These are phyloP conservation scores for Papilio machaon DNA, from an alignment of 1,140 invertebrate genomes.

Conservation along the genomic window DNA sequence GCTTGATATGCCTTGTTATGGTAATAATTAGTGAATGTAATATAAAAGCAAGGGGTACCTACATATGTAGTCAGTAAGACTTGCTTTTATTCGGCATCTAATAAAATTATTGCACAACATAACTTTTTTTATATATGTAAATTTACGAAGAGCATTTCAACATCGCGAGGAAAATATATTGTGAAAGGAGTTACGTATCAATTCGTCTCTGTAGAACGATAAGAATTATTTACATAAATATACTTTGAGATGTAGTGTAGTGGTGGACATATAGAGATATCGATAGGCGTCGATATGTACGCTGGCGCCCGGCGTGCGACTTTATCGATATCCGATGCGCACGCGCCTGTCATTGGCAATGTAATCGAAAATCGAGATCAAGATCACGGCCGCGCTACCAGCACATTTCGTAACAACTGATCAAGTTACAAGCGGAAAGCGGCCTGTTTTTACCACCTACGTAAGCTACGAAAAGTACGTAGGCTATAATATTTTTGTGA, in stretches of 20 bases:
- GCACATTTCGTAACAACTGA: constrained; percentile 43
- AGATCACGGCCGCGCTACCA: constrained; percentile 59
- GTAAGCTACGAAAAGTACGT: neutral
- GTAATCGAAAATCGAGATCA: constrained; percentile 66
- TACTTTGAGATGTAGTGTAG: neutral
- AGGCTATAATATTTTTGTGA: too few relatives aligned
- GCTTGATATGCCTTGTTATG: neutral
- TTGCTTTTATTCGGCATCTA: neutral
- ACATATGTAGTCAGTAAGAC: neutral
- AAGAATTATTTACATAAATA: constrained; percentile 7
- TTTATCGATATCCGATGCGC: constrained; percentile 50
- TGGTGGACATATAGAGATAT: neutral
- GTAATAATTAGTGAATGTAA: neutral
- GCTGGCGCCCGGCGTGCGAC: constrained; percentile 20
- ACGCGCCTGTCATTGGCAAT: constrained; percentile 60
- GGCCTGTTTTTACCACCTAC: neutral
- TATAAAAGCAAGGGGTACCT: neutral
- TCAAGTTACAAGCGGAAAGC: constrained; percentile 41
- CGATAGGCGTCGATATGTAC: neutral
- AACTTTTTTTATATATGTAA: neutral
- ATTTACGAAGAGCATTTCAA: neutral
- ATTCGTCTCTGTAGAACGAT: neutral
- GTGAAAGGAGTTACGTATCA: neutral
- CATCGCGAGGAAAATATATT: neutral
- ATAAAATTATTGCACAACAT: neutral